These are phyloP conservation scores for Percopsis transmontana DNA, from an alignment of 2,113 vertebrate genomes.

Conservation along the genomic window DNA sequence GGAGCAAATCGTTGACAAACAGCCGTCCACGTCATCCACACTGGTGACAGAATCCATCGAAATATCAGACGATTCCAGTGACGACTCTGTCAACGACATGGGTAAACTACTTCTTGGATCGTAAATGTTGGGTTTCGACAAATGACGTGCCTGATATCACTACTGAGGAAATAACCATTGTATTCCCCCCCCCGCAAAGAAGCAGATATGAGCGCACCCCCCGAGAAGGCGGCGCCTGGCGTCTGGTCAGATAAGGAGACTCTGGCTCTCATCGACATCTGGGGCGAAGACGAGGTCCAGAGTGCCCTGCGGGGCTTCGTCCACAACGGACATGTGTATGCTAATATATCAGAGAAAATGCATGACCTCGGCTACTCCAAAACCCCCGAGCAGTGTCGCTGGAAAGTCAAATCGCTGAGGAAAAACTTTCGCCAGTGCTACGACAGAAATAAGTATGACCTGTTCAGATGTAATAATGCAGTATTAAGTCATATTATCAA, in stretches of 20 bases:
- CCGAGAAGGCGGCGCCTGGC: conserved; percentile 27
- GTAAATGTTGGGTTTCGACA: not conserved
- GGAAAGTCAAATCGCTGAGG: conserved; percentile 70
- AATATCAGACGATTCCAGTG: conserved; percentile 67
- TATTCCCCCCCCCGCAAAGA: conserved; percentile 11
- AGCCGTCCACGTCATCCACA: conserved; percentile 59
- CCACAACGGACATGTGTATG: conserved; percentile 68
- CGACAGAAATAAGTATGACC: conserved; percentile 68
- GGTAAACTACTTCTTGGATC: conserved; percentile 33
- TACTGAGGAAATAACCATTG: not conserved
- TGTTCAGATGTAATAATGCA: no score
- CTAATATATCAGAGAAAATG: conserved; percentile 63
- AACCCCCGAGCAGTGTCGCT: conserved; percentile 70
- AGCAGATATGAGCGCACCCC: conserved; percentile 21
- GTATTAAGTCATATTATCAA: not conserved
- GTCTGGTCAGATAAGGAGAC: conserved; percentile 70
- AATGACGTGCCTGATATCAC: not conserved
- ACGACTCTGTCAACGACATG: conserved; percentile 50
- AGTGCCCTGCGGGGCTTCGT: conserved; percentile 53
- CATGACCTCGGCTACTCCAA: conserved; percentile 53
- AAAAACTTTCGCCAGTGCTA: conserved; percentile 68
- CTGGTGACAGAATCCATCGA: conserved; percentile 54
- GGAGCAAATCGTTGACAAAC: conserved; percentile 73
- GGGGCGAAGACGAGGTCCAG: conserved; percentile 70
- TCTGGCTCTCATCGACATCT: conserved; percentile 66